These are phyloP conservation scores for Lithophane socia DNA, from an alignment of 2,888 invertebrate genomes.

Conservation along the genomic window DNA sequence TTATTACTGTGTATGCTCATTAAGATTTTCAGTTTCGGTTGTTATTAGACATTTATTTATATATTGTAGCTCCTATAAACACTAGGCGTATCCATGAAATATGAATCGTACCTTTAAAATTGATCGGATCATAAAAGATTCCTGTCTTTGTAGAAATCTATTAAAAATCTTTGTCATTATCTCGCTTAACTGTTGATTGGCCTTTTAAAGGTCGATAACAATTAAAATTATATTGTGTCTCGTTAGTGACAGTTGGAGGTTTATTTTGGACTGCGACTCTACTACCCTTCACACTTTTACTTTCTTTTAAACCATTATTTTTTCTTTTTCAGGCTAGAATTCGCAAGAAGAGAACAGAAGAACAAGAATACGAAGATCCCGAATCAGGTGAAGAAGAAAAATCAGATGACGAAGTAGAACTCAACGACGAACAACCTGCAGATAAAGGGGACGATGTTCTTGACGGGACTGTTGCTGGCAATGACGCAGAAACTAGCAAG, in stretches of 20 bases:
- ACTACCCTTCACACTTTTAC: background rate
- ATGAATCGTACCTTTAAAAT: background rate
- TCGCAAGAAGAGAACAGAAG: conserved; percentile 90
- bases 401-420: conserved; percentile 86
- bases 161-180: background rate
- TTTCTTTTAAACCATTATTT: background rate
- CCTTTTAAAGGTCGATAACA: too few species aligned
- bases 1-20: background rate
- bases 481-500: conserved; percentile 74
- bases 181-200: too few species aligned
- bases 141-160: background rate
- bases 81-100: background rate
- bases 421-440: conserved; percentile 73
- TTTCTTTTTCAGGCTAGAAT: conserved; percentile 83
- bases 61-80: background rate
- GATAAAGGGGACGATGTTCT: conserved; percentile 76
- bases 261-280: background rate
- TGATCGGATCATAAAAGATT: background rate
- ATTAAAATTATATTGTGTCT: too few species aligned
- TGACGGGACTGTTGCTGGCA: conserved; percentile 71
- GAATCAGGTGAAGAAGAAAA: conserved; percentile 91
- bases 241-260: too few species aligned
- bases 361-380: conserved; percentile 93
- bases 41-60: background rate
- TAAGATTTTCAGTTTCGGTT: background rate